Evolutionary conservation across 2,797 vertebrate species (phyloP), one percentile per base, ranked within the genome.

Genomic region (Orestias chungarensis): DNA sequence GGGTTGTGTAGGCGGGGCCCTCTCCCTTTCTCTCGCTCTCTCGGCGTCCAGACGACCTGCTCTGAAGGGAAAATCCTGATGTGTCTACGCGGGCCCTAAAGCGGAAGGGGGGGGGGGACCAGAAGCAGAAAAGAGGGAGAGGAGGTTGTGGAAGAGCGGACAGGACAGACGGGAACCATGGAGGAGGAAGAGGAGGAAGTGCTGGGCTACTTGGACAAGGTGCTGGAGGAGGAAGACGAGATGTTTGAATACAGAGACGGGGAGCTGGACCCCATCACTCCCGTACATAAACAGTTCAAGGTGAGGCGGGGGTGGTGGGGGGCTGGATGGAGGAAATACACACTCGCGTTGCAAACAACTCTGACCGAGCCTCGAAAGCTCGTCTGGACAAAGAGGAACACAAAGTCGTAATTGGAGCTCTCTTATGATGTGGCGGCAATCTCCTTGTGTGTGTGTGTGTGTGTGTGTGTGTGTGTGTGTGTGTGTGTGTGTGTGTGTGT

Each of bases 131-230:
- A 15, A 76, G n/a, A n/a, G 78, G 84, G 66, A 80, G 52, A 81
- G 72, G 35, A 80, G 64, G 82, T 65, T 67, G 55, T 29, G 64
- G 70, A 29, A 54, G 66, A 70, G 23, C 69, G 23, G 55, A 27
- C 71, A 35, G 43, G 44, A 61, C 35, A 11, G 64, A 62, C 65
- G 46, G 74, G 61, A 81, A 94, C 87, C 92, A 97, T 97, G 97
- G 96, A 96, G 90, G 96, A 98, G 84, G 97, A 97, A 87, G 97
- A 98, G 89, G 97, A 99, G 90, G 96, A 97, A 92, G 97, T 94
- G 85, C 94, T 99, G 82, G 92, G 96, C 86, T 95, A 95, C 87
- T 91, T 98, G 95, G 96, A 99, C 91, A 96, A 95, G 91, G 95
- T 99, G 86, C 94, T 99, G 87, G 96, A 98, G 86, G 96, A 98